Evolutionary conservation across 2,888 invertebrate genomes (phyloP).

Genomic region (Pseudanteris insignis): DNA sequence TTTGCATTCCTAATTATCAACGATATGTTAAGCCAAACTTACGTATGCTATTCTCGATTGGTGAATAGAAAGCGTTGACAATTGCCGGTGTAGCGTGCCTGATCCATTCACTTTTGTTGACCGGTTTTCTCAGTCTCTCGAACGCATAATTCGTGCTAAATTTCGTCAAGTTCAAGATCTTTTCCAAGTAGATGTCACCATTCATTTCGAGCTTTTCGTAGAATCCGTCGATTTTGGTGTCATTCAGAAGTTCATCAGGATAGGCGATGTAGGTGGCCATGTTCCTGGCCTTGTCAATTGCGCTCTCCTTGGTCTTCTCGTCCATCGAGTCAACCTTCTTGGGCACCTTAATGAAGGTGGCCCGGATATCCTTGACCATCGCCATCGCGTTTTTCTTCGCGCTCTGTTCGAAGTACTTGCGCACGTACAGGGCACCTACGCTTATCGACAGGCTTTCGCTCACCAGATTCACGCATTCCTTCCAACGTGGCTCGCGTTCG

Average conservation of each 20-base stretch:
- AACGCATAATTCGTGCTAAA: conserved; percentile 69
- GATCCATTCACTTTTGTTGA: conserved; percentile 70
- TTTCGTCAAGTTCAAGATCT: conserved; percentile 67
- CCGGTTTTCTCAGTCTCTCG: conserved; percentile 67
- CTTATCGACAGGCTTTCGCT: conserved; percentile 80
- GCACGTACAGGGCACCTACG: conserved; percentile 86
- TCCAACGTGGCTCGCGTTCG: conserved; percentile 88
- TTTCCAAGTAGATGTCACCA: conserved; percentile 66
- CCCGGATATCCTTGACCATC: conserved; percentile 87
- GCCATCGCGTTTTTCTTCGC: conserved; percentile 85
- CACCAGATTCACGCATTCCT: conserved; percentile 86
- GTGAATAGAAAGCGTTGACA: conserved; percentile 70
- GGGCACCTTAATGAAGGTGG: conserved; percentile 83
- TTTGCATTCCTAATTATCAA: too few species aligned
- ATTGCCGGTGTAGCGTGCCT: conserved; percentile 67
- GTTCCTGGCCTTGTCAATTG: conserved; percentile 80
- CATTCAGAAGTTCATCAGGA: conserved; percentile 86
- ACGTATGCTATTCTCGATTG: conserved; percentile 70
- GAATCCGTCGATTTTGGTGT: conserved; percentile 81
- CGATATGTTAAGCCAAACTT: too few species aligned
- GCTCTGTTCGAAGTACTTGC: conserved; percentile 86
- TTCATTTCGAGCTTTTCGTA: conserved; percentile 70
- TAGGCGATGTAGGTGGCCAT: conserved; percentile 94
- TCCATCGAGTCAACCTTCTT: conserved; percentile 91
- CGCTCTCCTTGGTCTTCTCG: conserved; percentile 77